phyloP scores from a whole-genome alignment of 2,888 invertebrate genomes.

The Euzophera pinguis region DNA sequence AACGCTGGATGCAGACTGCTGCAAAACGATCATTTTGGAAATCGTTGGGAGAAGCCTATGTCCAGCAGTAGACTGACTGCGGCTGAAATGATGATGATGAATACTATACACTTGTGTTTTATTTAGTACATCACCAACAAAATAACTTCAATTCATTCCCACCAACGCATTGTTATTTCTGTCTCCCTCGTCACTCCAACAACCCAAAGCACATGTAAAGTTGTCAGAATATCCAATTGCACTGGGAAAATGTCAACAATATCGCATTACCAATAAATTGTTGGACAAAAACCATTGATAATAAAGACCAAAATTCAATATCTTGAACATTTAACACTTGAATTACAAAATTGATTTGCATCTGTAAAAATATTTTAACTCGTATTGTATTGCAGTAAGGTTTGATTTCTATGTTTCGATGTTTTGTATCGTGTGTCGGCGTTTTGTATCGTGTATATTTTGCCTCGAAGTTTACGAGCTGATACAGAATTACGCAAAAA shows the following conservation, averaged over 20 bases:
- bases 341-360: constrained; percentile 19
- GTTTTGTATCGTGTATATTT: constrained; percentile 44
- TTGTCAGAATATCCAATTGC: constrained; percentile 10
- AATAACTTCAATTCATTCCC: neutral
- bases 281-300: constrained; percentile 36
- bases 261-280: constrained; percentile 56
- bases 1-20: too few species aligned
- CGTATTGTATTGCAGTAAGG: constrained; percentile 20
- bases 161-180: constrained; percentile 1
- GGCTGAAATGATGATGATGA: too few species aligned
- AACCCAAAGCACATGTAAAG: constrained; percentile 4
- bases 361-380: neutral
- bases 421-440: constrained; percentile 22
- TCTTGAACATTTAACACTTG: constrained; percentile 50
- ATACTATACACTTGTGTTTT: too few species aligned
- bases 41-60: too few species aligned
- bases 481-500: constrained; percentile 57
- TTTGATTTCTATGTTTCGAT: constrained; percentile 16
- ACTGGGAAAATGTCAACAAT: constrained; percentile 22
- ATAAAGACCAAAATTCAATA: constrained; percentile 60
- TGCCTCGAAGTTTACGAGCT: constrained; percentile 55
- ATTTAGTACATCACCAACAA: neutral
- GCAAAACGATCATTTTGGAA: too few species aligned
- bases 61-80: too few species aligned
- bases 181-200: neutral